Conservation (phyloP, 2,113 vertebrate genomes). For the Struthidea cinerea region DNA sequence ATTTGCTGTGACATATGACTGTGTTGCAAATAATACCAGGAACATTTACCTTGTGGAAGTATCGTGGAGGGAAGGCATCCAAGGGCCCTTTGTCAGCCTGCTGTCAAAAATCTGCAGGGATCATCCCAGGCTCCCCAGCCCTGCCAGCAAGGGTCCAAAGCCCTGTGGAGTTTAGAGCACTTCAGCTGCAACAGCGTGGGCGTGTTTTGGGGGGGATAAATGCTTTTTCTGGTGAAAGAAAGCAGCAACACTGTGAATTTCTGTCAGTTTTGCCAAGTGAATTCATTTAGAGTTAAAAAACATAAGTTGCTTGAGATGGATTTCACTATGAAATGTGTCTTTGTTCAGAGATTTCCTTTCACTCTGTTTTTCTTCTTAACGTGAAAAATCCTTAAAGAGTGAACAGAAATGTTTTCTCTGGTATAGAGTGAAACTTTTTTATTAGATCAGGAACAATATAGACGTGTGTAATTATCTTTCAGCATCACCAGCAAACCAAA, state of each 20-base stretch:
- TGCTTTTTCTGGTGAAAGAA: background rate
- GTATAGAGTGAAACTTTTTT: background rate
- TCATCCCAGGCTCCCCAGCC: background rate
- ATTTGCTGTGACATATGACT: constrained; percentile 16
- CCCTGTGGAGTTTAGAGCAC: background rate
- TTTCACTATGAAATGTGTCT: background rate
- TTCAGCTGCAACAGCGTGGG: background rate
- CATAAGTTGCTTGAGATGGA: background rate
- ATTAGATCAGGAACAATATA: background rate
- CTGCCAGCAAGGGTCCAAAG: background rate
- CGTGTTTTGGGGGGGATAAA: background rate
- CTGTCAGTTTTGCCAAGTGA: constrained; percentile 6
- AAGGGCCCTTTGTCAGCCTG: background rate
- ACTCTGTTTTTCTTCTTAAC: background rate
- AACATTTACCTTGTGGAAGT: constrained; percentile 9
- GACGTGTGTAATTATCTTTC: constrained; percentile 30
- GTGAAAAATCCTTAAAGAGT: background rate
- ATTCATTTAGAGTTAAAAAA: constrained; percentile 19
- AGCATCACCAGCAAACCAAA: constrained; percentile 6
- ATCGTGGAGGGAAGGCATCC: background rate
- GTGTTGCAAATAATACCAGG: background rate
- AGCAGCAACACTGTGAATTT: background rate
- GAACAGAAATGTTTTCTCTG: background rate
- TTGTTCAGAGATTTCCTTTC: constrained; percentile 33
- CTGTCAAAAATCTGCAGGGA: background rate